Percentiles rank a stretch among this genome's conserved stretches.
These are phyloP conservation scores for Dipodomys stephensi DNA, from an alignment of 2,113 vertebrate genomes.

Conservation along the genomic window DNA sequence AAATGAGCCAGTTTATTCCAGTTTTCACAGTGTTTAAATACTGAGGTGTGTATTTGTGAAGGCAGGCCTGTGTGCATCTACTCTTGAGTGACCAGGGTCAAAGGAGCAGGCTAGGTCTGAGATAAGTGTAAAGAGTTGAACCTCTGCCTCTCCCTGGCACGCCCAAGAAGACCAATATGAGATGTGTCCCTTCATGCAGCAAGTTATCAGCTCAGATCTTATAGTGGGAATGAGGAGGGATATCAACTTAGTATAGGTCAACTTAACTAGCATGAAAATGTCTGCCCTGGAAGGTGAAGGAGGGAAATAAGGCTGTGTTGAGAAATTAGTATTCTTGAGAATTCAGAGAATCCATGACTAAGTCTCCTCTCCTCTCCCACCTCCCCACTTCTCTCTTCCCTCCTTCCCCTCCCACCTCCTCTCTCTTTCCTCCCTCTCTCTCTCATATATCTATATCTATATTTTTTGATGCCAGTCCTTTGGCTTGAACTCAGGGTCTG, in stretches of 20 bases:
- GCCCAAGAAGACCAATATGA: background rate
- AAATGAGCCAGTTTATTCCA: background rate
- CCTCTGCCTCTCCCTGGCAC: background rate
- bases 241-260: background rate
- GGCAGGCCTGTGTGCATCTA: background rate
- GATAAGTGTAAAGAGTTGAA: background rate
- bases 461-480: too few relatives aligned
- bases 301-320: background rate
- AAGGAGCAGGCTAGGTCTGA: background rate
- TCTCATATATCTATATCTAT: too few relatives aligned
- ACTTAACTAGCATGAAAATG: background rate
- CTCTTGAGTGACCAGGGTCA: background rate
- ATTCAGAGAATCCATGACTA: background rate
- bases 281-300: background rate
- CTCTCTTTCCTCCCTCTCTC: too few relatives aligned
- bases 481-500: too few relatives aligned
- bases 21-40: background rate
- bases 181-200: background rate
- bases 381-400: too few relatives aligned
- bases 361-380: background rate
- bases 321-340: constrained; percentile 35
- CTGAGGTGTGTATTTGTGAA: background rate
- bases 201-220: background rate
- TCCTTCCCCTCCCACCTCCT: too few relatives aligned
- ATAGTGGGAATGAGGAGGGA: background rate